These are phyloP conservation scores for Xestobium rufovillosum DNA, from an alignment of 2,888 invertebrate species.

Conservation along the genomic window DNA sequence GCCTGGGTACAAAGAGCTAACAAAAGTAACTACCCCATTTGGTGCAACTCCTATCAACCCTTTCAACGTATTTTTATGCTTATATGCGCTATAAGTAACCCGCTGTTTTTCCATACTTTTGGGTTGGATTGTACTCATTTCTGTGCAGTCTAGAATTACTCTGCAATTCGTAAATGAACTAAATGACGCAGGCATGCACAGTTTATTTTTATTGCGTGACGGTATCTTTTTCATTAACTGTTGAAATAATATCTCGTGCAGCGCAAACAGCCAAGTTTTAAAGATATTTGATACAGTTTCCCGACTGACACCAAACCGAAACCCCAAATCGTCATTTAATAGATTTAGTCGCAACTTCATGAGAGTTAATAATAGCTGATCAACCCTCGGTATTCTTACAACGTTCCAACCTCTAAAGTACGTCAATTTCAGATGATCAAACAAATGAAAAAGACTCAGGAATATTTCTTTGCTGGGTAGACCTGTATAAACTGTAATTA, in stretches of 20 bases:
- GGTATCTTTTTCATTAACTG: slow-evolving; percentile 13
- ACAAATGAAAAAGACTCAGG: slow-evolving; percentile 9
- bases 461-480: slow-evolving; percentile 17
- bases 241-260: slow-evolving; percentile 13
- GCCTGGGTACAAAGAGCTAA: slow-evolving; percentile 27
- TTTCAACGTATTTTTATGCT: slow-evolving; percentile 27
- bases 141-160: slow-evolving; percentile 17
- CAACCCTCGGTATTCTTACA: slow-evolving; percentile 8
- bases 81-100: slow-evolving; percentile 23
- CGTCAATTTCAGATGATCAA: slow-evolving; percentile 11
- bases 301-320: slow-evolving; percentile 11
- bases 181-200: slow-evolving; percentile 13
- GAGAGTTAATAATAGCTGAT: slow-evolving; percentile 18
- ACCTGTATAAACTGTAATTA: slow-evolving; percentile 19
- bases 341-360: slow-evolving; percentile 19
- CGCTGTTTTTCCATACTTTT: slow-evolving; percentile 18
- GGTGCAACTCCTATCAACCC: slow-evolving; percentile 27
- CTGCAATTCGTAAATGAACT: slow-evolving; percentile 17
- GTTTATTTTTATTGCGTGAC: slow-evolving; percentile 16
- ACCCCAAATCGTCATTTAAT: slow-evolving; percentile 15
- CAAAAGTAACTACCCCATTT: slow-evolving; percentile 28
- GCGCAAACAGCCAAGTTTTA: slow-evolving; percentile 11
- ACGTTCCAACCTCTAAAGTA: slow-evolving; percentile 17
- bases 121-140: slow-evolving; percentile 7
- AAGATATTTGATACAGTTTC: slow-evolving; percentile 12